Evolutionary conservation across 2,797 vertebrate genomes (phyloP), one percentile per base, ranked within the genome.

Genomic region (Melopsittacus undulatus): DNA sequence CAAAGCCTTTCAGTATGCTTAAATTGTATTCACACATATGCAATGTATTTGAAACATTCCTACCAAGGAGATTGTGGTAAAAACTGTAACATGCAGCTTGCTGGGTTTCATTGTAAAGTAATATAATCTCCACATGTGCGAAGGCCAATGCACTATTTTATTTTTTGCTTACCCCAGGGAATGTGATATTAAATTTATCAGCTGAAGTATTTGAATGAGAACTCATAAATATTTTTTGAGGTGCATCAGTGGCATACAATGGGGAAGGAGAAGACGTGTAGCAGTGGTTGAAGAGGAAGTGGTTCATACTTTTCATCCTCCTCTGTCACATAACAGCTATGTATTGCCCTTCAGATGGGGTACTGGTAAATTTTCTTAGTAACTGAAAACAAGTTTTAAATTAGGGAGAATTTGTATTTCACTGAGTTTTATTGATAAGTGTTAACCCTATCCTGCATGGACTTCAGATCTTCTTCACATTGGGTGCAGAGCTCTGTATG

Each of bases 151-250:
- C 90, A 92, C 82, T 97, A 96, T 96, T 97, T 97, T 97, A 96
- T 90, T 95, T 96, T 97, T 94, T 94, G 83, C 93, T 95, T 95
- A 91, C 95, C 86, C 87, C 46, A 34, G 95, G 89, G 96, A 96
- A 92, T 68, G 80, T 62, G 89, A 96, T 96, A 97, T 97, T 96
- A 95, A 97, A 97, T 97, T 97, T 97, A 97, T 97, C 96, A 96
- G 87, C 95, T 96, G 90, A 95, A 92, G 73, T 89, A 94, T 94
- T 93, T 68, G 96, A 92, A 96, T 89, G 93, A 97, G 92, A 97
- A 92, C 94, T 95, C 97, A 96, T 97, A 97, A 97, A 97, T 97
- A 96, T 93, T 96, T 96, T 86, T 83, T 61, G 64, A 92, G 92
- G 76, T 92, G 72, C 89, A 97, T 97, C 94, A 80, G 69, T 89